A percentile compares a stretch with the other conserved stretches of the same genome.
Evolutionary conservation across 2,797 vertebrate species (phyloP).

Genomic region (Chlorospingus flavigularis): DNA sequence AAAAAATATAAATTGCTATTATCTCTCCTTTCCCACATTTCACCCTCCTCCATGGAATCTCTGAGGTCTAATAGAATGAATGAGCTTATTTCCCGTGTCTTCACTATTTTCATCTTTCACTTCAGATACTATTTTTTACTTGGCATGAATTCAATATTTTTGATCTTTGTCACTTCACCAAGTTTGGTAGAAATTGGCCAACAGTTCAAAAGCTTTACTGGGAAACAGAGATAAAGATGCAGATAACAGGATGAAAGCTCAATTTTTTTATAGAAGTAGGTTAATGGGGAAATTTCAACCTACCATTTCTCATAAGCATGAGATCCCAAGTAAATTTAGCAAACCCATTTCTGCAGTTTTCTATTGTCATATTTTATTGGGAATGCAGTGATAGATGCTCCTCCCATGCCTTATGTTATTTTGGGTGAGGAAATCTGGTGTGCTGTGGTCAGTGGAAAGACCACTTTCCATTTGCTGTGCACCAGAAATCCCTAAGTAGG

Average conservation of each 20-base stretch:
- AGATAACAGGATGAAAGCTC: neutral
- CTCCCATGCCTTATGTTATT: neutral
- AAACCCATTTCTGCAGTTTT: neutral
- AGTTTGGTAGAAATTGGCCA: neutral
- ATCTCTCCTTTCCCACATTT: neutral
- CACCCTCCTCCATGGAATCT: neutral
- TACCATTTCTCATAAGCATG: neutral
- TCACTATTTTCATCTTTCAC: neutral
- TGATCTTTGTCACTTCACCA: neutral
- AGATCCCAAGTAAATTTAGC: neutral
- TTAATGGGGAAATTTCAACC: neutral
- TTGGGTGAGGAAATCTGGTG: neutral
- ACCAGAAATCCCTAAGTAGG: slow-evolving; percentile 16
- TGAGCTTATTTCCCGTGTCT: neutral
- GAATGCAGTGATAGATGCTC: neutral
- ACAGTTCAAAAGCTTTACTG: neutral
- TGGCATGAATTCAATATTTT: neutral
- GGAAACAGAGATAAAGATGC: neutral
- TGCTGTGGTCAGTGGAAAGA: neutral
- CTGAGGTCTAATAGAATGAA: neutral
- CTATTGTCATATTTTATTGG: neutral
- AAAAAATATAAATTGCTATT: neutral
- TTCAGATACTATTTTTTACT: neutral
- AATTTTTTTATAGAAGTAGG: neutral
- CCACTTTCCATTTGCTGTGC: neutral